Evolutionary conservation across 30 jellyfish, hydroid and myxozoan species (phyloP).

Genomic region (Chrysaora quinquecirrha): DNA sequence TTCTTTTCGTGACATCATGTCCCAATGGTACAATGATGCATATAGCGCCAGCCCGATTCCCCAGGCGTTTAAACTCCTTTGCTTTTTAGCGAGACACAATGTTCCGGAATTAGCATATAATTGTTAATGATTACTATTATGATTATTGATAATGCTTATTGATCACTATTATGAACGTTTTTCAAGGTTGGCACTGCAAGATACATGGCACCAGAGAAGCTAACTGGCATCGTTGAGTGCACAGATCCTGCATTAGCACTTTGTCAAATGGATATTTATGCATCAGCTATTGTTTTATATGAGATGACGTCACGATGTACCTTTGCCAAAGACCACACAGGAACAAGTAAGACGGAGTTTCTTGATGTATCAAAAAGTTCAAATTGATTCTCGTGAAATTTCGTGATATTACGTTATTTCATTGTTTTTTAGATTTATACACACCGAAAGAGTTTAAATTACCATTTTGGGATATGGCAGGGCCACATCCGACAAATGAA

Average conservation of each 20-base stretch:
- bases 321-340: neutral
- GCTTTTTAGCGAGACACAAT: too few relatives aligned
- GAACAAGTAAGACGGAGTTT: neutral
- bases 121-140: too few relatives aligned
- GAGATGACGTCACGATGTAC: conserved; percentile 59
- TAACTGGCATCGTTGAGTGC: conserved; percentile 15
- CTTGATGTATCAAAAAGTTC: neutral
- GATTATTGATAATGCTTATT: too few relatives aligned
- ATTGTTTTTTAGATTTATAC: neutral
- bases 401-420: too few relatives aligned
- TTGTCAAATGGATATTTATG: conserved; percentile 60
- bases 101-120: too few relatives aligned
- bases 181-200: conserved; percentile 75
- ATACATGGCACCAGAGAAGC: conserved; percentile 84
- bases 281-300: conserved; percentile 57
- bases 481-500: conserved; percentile 62
- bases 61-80: too few relatives aligned
- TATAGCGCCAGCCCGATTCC: too few relatives aligned
- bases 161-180: too few relatives aligned
- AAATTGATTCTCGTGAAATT: too few relatives aligned
- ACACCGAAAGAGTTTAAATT: neutral
- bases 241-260: conserved; percentile 15
- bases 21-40: too few relatives aligned
- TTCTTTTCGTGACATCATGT: too few relatives aligned
- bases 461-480: conserved; percentile 51